phyloP scores from a whole-genome alignment of 2,888 invertebrate genomes.

The Trichogramma dendrolimi region DNA sequence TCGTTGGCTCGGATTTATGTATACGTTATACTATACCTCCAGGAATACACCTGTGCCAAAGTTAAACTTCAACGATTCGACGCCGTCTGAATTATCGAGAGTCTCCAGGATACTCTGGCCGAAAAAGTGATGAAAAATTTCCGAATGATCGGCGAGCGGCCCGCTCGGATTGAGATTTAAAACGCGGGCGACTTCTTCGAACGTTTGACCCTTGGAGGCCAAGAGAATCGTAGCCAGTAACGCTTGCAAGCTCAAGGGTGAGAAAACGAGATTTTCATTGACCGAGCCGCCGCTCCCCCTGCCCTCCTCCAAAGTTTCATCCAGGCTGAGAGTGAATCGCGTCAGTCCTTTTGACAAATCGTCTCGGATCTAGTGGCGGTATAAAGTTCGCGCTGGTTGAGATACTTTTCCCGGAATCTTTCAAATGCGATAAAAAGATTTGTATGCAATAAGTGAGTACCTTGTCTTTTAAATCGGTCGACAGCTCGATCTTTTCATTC shows the following conservation, averaged over 20 bases:
- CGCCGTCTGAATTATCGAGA: conserved; percentile 32
- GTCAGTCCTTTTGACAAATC: too few species aligned
- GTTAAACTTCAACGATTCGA: conserved; percentile 47
- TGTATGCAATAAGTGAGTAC: too few species aligned
- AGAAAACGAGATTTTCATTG: conserved; percentile 61
- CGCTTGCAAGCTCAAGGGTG: conserved; percentile 69
- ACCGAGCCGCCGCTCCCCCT: too few species aligned
- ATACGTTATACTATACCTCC: conserved; percentile 55
- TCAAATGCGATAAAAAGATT: too few species aligned
- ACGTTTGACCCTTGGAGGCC: conserved; percentile 70
- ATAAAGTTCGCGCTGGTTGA: too few species aligned
- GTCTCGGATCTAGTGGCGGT: too few species aligned
- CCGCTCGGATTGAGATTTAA: conserved; percentile 58
- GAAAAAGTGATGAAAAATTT: conserved; percentile 58
- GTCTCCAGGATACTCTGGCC: conserved; percentile 54
- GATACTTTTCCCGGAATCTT: too few species aligned
- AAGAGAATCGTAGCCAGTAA: conserved; percentile 68
- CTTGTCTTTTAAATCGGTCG: too few species aligned
- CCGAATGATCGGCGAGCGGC: conserved; percentile 51
- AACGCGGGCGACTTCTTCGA: conserved; percentile 61
- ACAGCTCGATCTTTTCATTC: too few species aligned
- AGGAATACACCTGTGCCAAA: conserved; percentile 63
- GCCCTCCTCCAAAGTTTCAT: too few species aligned
- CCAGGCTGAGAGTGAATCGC: too few species aligned
- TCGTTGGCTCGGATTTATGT: too few species aligned